Conservation (phyloP, 2,888 invertebrate species). For the Boloria euphrosyne region DNA sequence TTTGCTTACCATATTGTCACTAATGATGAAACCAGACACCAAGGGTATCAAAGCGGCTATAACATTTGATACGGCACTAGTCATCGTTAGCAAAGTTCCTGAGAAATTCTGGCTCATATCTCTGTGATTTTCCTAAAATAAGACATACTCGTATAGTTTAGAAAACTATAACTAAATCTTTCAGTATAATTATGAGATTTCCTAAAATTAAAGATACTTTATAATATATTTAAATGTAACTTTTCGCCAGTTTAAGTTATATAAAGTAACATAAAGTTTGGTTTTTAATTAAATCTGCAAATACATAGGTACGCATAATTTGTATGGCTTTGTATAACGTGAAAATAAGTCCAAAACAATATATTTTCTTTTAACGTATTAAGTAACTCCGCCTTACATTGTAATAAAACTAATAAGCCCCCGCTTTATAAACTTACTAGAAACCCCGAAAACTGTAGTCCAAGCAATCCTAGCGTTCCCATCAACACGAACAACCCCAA, state of each 20-base stretch:
- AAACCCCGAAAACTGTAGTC: conserved; percentile 68
- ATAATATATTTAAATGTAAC: too few relatives aligned
- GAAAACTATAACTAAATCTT: not conserved
- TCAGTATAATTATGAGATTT: too few relatives aligned
- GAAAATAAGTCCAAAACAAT: too few relatives aligned
- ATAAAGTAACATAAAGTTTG: too few relatives aligned
- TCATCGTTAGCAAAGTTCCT: conserved; percentile 56
- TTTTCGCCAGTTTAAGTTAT: too few relatives aligned
- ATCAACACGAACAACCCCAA: conserved; percentile 50
- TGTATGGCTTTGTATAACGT: not conserved
- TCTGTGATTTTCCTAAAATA: conserved; percentile 58
- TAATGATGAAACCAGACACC: conserved; percentile 54
- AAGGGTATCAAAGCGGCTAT: conserved; percentile 58
- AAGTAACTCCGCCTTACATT: not conserved
- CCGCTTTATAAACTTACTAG: conserved; percentile 52
- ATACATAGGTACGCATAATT: not conserved
- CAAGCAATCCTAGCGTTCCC: conserved; percentile 52
- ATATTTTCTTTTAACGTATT: not conserved
- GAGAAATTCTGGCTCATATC: conserved; percentile 66
- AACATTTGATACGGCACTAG: conserved; percentile 55
- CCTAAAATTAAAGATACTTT: too few relatives aligned
- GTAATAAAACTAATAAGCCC: not conserved
- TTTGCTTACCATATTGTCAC: conserved; percentile 51
- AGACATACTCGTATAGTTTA: not conserved
- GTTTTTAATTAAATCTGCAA: too few relatives aligned